Conservation (phyloP, 1,140 invertebrate genomes). For the Hyphantria cunea region DNA sequence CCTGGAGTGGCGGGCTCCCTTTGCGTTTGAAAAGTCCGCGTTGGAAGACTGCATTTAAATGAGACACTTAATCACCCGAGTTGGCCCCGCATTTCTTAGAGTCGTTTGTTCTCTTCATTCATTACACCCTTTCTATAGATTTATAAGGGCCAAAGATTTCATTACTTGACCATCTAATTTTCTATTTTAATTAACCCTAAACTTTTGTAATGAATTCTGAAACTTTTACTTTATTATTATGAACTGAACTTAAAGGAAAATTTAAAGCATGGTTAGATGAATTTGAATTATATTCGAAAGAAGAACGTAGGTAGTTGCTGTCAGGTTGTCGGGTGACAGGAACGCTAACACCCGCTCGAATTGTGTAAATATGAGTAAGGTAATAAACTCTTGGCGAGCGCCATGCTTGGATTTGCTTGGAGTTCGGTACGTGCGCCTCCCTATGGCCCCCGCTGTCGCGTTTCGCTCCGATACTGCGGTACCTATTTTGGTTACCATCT, state of each 20-base stretch:
- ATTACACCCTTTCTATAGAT: slow-evolving; percentile 63
- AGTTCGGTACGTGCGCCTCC: slow-evolving; percentile 57
- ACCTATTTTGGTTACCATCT: slow-evolving; percentile 39
- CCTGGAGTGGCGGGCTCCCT: slow-evolving; percentile 70
- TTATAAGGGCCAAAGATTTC: slow-evolving; percentile 39
- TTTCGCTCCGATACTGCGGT: slow-evolving; percentile 35
- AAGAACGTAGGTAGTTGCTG: slow-evolving; percentile 3
- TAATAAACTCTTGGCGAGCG: slow-evolving; percentile 71
- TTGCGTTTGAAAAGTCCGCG: slow-evolving; percentile 75
- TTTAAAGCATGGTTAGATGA: too few relatives aligned
- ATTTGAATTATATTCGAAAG: slow-evolving; percentile 5
- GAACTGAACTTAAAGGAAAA: too few relatives aligned
- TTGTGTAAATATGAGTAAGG: slow-evolving; percentile 76
- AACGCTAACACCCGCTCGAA: slow-evolving; percentile 65
- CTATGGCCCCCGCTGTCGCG: neutral
- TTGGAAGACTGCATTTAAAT: slow-evolving; percentile 81
- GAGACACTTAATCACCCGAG: slow-evolving; percentile 80
- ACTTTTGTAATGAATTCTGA: too few relatives aligned
- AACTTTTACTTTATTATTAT: too few relatives aligned
- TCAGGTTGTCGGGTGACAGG: neutral
- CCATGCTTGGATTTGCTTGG: slow-evolving; percentile 65
- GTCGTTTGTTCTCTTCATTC: slow-evolving; percentile 73
- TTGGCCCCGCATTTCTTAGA: slow-evolving; percentile 72
- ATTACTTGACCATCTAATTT: slow-evolving; percentile 5
- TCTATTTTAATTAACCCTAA: neutral